Conservation (phyloP, 2,888 invertebrate genomes). For the Lasioglossum calceatum region DNA sequence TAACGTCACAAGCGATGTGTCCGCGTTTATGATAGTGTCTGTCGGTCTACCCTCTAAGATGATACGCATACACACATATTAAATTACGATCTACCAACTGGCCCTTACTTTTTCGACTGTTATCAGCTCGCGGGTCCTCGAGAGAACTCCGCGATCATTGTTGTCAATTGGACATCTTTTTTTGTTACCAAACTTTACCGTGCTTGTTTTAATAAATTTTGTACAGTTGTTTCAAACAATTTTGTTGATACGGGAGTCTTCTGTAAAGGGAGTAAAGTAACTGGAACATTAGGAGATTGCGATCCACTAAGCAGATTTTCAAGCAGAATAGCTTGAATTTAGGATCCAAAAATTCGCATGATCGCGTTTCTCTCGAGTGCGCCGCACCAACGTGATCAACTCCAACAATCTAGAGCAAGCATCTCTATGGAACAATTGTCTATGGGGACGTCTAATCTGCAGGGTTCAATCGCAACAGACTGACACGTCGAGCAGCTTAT, state of each 20-base stretch:
- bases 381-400: constrained; percentile 39
- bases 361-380: constrained; percentile 47
- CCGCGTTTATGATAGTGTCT: constrained; percentile 39
- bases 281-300: no score
- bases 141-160: constrained; percentile 35
- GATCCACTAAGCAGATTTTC: no score
- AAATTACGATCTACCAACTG: constrained; percentile 60
- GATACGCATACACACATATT: constrained; percentile 62
- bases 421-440: constrained; percentile 67
- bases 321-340: not conserved
- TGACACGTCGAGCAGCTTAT: constrained; percentile 76
- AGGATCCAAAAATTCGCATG: not conserved
- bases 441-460: constrained; percentile 67
- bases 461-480: constrained; percentile 68
- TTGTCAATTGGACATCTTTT: no score
- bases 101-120: constrained; percentile 19
- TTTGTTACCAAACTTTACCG: no score
- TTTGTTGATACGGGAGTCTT: no score
- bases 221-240: no score
- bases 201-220: no score
- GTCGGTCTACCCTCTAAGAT: constrained; percentile 54
- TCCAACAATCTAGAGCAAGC: constrained; percentile 67
- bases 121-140: constrained; percentile 38
- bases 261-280: no score
- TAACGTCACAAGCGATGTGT: constrained; percentile 35